Evolutionary conservation across 2,113 vertebrate species (phyloP).

Genomic region (Pandion haliaetus): DNA sequence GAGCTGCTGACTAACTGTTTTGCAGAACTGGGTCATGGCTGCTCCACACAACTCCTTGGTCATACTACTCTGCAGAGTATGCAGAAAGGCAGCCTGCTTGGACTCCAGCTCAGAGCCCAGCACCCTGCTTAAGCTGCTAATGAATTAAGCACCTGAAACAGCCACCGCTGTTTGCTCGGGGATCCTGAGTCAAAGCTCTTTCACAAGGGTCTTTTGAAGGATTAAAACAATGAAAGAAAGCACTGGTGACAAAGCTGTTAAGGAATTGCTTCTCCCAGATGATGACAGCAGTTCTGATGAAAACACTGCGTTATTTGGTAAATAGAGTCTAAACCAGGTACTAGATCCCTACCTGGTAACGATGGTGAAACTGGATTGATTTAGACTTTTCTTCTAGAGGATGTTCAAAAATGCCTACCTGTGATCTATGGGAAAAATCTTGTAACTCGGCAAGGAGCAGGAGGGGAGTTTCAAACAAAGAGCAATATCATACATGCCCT

Average conservation of each 20-base stretch:
- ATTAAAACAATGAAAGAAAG: neutral
- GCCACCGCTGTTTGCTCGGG: neutral
- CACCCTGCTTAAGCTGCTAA: neutral
- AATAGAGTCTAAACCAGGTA: fast-evolving
- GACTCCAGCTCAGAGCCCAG: neutral
- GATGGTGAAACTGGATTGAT: neutral
- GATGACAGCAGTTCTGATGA: neutral
- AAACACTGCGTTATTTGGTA: neutral
- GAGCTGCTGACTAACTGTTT: neutral
- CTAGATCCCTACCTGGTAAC: neutral
- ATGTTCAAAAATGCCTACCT: neutral
- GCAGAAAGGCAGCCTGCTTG: neutral
- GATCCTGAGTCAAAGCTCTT: neutral
- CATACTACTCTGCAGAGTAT: neutral
- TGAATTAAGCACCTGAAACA: neutral
- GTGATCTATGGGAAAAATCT: neutral
- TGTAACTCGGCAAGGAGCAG: neutral
- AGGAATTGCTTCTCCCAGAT: neutral
- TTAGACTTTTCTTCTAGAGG: neutral
- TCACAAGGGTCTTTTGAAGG: neutral
- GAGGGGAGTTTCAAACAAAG: neutral
- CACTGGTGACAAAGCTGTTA: neutral
- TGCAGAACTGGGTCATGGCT: fast-evolving
- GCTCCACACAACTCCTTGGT: neutral
- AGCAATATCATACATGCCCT: fast-evolving